Percentiles rank a stretch among this genome's conserved stretches.
These are phyloP conservation scores for Euborellia annulipes DNA, from an alignment of 1,140 invertebrate genomes.

Conservation along the genomic window DNA sequence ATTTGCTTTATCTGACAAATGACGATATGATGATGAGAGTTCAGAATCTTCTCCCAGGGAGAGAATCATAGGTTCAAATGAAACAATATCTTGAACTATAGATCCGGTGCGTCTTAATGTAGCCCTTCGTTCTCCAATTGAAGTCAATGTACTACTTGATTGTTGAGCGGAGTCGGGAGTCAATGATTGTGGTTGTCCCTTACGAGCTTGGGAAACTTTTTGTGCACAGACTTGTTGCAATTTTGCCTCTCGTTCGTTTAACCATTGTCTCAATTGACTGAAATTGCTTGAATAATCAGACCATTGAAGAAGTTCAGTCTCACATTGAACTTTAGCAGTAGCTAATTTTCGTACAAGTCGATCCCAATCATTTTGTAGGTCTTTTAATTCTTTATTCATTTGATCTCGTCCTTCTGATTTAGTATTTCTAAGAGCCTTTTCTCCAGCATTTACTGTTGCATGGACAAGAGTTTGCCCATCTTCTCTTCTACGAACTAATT, in stretches of 20 bases:
- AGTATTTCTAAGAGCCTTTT: slow-evolving; percentile 77
- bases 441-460: slow-evolving; percentile 76
- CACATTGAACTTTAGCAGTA: slow-evolving; percentile 79
- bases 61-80: slow-evolving; percentile 89
- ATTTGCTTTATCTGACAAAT: slow-evolving; percentile 74
- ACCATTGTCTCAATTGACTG: slow-evolving; percentile 83
- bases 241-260: slow-evolving; percentile 85
- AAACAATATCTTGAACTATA: slow-evolving; percentile 87
- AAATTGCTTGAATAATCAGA: slow-evolving; percentile 89
- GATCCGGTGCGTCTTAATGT: slow-evolving; percentile 80
- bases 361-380: slow-evolving; percentile 87
- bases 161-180: slow-evolving; percentile 48
- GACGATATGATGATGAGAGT: slow-evolving; percentile 80
- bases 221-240: slow-evolving; percentile 83
- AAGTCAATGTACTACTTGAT: slow-evolving; percentile 36
- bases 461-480: slow-evolving; percentile 83
- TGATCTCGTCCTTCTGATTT: slow-evolving; percentile 76
- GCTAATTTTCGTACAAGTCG: slow-evolving; percentile 80
- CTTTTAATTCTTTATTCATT: slow-evolving; percentile 75
- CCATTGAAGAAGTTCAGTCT: slow-evolving; percentile 84
- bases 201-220: slow-evolving; percentile 30
- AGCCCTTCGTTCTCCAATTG: slow-evolving; percentile 67
- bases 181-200: not conserved
- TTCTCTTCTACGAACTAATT: slow-evolving; percentile 67
- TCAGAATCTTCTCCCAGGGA: slow-evolving; percentile 83